Evolutionary conservation across 1,140 invertebrate genomes (phyloP).

Genomic region (Aphelinus atriplicis): DNA sequence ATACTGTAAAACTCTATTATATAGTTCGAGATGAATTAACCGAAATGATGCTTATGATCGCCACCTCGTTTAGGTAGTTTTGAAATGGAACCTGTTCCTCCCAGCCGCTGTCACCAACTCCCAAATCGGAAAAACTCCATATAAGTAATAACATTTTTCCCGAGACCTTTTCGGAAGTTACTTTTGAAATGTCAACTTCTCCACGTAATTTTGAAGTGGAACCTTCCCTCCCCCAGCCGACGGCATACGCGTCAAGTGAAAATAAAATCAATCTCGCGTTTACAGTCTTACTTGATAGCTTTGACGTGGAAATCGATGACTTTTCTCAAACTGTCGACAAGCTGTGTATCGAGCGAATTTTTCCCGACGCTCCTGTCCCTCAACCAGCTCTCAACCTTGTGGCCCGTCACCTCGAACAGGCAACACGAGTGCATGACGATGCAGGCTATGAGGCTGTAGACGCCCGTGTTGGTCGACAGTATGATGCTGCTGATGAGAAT

Average conservation of each 20-base stretch:
- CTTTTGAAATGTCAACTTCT: too few species aligned
- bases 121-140: not conserved
- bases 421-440: constrained; percentile 55
- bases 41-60: too few species aligned
- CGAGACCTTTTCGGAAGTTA: too few species aligned
- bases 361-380: not conserved
- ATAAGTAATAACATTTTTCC: too few species aligned
- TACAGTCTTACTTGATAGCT: constrained; percentile 51
- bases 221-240: too few species aligned
- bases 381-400: not conserved
- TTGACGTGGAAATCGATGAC: constrained; percentile 49
- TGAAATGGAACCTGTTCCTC: too few species aligned
- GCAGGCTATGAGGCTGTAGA: constrained; percentile 56
- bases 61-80: too few species aligned
- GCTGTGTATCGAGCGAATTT: not conserved
- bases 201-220: too few species aligned
- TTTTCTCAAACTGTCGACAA: constrained; percentile 17
- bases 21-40: too few species aligned
- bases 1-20: too few species aligned
- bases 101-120: not conserved
- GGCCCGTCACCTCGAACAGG: constrained; percentile 53
- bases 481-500: constrained; percentile 60
- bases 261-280: too few species aligned
- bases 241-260: too few species aligned
- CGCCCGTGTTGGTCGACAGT: constrained; percentile 57